Base-by-base conservation (phyloP, 2,888 invertebrate species). In the Caradrina kadenii region DNA sequence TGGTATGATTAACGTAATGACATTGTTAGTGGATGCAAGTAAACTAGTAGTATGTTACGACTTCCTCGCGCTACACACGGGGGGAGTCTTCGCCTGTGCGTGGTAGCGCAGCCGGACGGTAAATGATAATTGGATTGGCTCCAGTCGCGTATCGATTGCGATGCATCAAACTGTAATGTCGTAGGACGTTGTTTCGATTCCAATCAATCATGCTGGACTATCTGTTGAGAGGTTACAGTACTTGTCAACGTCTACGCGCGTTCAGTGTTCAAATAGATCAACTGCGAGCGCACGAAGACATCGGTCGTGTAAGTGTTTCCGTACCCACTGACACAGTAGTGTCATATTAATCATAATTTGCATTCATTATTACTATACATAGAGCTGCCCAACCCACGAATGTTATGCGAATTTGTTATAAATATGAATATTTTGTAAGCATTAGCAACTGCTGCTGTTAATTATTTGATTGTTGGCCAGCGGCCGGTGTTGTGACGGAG, bases 21-120 rank as follows among this genome's bases (percentile, higher is more conserved):
- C 88, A 92, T 94, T 93, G 94, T 94, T 93, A 93, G 90, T 88
- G 83, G 87, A 92, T 92, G 92, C 92, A 90, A 91, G 92, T 90
- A 90, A 88, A 89, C 89, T 86, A 91, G 88, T 86, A 78, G 85
- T 80, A 76, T 80, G 78, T 82, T 81, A 79, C 71, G 81, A 68
- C 26, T 61, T 67, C 69, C 65, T 76, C 61, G 52, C 19, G 50
- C 15, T n/a, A n/a, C 63, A 53, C 53, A 55, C 56, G 49, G 52
- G 55, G 58, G 63, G 55, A 19, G 17, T 31, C 55, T 65, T 69
- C 79, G 63, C 63, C 69, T 72, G 69, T 73, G 60, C 45, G 26
- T 17, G 59, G 60, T 73, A 71, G 45, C 58, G 59, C 63, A 55
- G 67, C 48, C 53, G 62, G 60, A 66, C 55, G 65, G 75, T 62